These are phyloP conservation scores for Cydia pomonella DNA, from an alignment of 1,140 invertebrate species.

Conservation along the genomic window DNA sequence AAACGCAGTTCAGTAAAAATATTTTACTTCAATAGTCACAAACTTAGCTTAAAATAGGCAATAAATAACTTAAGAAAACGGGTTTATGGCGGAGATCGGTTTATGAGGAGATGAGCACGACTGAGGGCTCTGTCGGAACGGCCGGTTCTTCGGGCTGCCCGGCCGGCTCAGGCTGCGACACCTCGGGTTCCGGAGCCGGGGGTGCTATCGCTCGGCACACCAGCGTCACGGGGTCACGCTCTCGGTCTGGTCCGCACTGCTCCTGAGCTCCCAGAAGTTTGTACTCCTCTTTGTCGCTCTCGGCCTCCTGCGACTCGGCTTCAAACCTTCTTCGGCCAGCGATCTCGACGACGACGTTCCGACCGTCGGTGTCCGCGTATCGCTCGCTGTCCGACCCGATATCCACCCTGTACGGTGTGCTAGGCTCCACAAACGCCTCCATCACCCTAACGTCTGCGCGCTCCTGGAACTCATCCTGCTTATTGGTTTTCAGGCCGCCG, in stretches of 20 bases:
- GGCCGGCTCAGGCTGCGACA: constrained; percentile 16
- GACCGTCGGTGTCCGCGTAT: constrained; percentile 49
- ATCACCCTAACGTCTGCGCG: constrained; percentile 59
- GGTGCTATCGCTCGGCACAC: constrained; percentile 48
- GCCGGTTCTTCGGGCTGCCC: neutral
- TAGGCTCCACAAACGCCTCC: constrained; percentile 81
- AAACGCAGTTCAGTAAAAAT: constrained; percentile 1
- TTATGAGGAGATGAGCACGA: constrained; percentile 11
- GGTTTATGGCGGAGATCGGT: constrained; percentile 28
- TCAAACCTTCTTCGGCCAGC: constrained; percentile 55
- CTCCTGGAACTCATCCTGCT: constrained; percentile 56
- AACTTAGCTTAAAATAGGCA: neutral
- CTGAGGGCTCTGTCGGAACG: neutral
- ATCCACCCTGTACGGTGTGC: constrained; percentile 81
- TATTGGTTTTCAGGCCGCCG: constrained; percentile 56
- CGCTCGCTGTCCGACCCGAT: constrained; percentile 62
- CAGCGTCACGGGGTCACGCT: constrained; percentile 78
- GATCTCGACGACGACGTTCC: constrained; percentile 67
- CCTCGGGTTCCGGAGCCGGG: constrained; percentile 16
- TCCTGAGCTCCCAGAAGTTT: constrained; percentile 82
- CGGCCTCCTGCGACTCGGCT: constrained; percentile 38
- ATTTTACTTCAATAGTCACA: constrained; percentile 22
- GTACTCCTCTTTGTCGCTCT: constrained; percentile 54
- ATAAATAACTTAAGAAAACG: constrained; percentile 29
- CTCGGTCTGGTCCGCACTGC: constrained; percentile 83